Percentiles rank a stretch among this genome's conserved stretches.
These are phyloP conservation scores for Cephonodes hylas DNA, from an alignment of 2,888 invertebrate species.

Conservation along the genomic window DNA sequence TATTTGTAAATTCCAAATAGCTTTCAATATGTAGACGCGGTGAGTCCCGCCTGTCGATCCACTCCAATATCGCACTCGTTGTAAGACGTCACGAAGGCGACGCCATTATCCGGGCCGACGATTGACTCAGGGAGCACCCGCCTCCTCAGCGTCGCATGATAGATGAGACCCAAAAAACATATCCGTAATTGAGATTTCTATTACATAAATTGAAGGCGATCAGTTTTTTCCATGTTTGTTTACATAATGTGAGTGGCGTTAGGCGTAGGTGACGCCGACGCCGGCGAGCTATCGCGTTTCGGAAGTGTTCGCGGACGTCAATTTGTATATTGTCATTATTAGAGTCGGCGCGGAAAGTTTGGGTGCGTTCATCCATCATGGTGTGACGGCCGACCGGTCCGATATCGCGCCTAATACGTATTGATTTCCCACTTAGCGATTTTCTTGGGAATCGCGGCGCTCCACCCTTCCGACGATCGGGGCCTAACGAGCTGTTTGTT, in stretches of 20 bases:
- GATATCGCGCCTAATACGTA: slow-evolving; percentile 81
- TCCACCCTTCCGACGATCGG: slow-evolving; percentile 76
- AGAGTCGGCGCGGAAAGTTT: slow-evolving; percentile 69
- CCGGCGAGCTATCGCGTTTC: slow-evolving; percentile 71
- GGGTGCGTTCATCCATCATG: slow-evolving; percentile 79
- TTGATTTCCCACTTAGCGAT: slow-evolving; percentile 81
- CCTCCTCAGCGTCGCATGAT: slow-evolving; percentile 66
- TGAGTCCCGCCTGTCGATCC: slow-evolving; percentile 76
- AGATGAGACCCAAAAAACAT: slow-evolving; percentile 77
- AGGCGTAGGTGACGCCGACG: slow-evolving; percentile 41
- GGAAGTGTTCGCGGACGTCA: slow-evolving; percentile 75
- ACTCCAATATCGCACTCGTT: slow-evolving; percentile 74
- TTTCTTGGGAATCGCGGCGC: slow-evolving; percentile 76
- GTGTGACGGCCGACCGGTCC: slow-evolving; percentile 74
- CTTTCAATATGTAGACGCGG: slow-evolving; percentile 78
- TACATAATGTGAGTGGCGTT: slow-evolving; percentile 75
- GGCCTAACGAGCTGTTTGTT: slow-evolving; percentile 80
- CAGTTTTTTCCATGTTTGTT: slow-evolving; percentile 74
- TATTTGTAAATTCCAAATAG: slow-evolving; percentile 78
- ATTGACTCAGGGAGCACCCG: slow-evolving; percentile 64
- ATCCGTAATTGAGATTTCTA: slow-evolving; percentile 80
- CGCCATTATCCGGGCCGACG: slow-evolving; percentile 69
- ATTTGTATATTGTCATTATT: slow-evolving; percentile 82
- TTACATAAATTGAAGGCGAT: slow-evolving; percentile 75
- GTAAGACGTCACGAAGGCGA: slow-evolving; percentile 67